These are phyloP conservation scores for Cuniculus paca DNA, from an alignment of 2,797 vertebrate genomes.

Conservation along the genomic window DNA sequence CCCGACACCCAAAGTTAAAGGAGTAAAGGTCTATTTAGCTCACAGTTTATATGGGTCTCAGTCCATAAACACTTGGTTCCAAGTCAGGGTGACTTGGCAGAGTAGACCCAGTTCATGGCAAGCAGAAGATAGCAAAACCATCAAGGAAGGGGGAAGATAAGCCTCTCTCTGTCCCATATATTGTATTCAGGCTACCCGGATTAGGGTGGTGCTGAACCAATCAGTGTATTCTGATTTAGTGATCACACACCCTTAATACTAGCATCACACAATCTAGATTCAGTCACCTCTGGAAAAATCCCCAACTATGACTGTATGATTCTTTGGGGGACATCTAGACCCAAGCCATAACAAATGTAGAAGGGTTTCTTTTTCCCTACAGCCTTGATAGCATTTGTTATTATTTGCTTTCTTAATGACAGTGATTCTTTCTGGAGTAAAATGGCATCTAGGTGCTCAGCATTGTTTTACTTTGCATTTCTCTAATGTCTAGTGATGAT, in stretches of 20 bases:
- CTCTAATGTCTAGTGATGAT: neutral
- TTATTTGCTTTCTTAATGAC: neutral
- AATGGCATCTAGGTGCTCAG: neutral
- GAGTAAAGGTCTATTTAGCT: neutral
- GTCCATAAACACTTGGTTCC: neutral
- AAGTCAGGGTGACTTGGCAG: neutral
- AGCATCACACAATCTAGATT: too few species aligned
- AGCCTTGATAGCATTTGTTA: neutral
- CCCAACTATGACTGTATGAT: neutral
- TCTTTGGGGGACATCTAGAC: neutral
- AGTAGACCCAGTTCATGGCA: too few species aligned
- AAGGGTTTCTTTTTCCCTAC: too few species aligned
- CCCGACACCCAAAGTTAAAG: neutral
- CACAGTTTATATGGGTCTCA: neutral
- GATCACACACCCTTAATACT: neutral
- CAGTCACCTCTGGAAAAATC: too few species aligned
- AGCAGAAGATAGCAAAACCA: neutral
- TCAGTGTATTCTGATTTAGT: too few species aligned
- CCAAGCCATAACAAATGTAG: neutral
- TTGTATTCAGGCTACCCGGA: neutral
- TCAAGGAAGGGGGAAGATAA: neutral
- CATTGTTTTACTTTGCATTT: neutral
- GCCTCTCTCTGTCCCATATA: neutral
- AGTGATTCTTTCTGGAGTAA: neutral
- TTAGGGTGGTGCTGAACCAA: too few species aligned